These are phyloP conservation scores for Drosophila lowei DNA, from an alignment of 1,140 invertebrate genomes.

Conservation along the genomic window DNA sequence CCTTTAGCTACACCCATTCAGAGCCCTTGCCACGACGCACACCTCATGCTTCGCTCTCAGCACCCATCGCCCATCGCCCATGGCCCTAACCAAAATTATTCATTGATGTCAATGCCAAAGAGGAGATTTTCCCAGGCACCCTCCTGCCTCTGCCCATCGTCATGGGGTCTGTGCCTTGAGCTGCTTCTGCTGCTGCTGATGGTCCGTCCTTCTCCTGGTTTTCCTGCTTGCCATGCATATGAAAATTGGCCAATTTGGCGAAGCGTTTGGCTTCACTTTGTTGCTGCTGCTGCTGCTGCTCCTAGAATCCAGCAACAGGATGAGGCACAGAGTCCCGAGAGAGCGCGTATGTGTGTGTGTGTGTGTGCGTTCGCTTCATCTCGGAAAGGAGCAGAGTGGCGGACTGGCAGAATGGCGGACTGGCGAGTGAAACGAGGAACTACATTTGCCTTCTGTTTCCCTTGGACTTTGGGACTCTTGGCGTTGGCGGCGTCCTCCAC, in stretches of 20 bases:
- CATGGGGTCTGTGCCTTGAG: conserved; percentile 24
- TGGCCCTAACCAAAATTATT: conserved; percentile 34
- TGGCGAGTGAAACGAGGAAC: no score
- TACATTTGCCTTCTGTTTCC: conserved; percentile 27
- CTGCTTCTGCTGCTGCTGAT: conserved; percentile 6
- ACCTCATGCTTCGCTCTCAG: background rate
- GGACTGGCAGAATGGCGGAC: no score
- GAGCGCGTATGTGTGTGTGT: background rate
- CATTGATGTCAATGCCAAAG: conserved; percentile 68
- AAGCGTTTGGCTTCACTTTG: conserved; percentile 61
- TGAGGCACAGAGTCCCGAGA: background rate
- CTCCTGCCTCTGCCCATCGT: conserved; percentile 5
- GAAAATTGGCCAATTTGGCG: conserved; percentile 74
- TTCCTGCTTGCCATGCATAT: conserved; percentile 60
- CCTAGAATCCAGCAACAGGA: conserved; percentile 4
- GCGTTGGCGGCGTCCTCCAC: conserved; percentile 36
- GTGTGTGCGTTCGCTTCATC: background rate
- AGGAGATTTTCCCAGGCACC: conserved; percentile 22
- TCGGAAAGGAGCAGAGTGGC: background rate
- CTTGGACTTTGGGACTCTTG: conserved; percentile 8
- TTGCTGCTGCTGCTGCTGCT: conserved; percentile 23
- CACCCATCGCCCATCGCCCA: no score
- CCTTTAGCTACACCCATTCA: no score
- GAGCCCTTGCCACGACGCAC: background rate
- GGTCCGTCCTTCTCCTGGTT: background rate